Percentiles rank a stretch among this genome's conserved stretches.
Conservation (phyloP, 2,113 vertebrate species). For the Greenwoodochromis staneri region DNA sequence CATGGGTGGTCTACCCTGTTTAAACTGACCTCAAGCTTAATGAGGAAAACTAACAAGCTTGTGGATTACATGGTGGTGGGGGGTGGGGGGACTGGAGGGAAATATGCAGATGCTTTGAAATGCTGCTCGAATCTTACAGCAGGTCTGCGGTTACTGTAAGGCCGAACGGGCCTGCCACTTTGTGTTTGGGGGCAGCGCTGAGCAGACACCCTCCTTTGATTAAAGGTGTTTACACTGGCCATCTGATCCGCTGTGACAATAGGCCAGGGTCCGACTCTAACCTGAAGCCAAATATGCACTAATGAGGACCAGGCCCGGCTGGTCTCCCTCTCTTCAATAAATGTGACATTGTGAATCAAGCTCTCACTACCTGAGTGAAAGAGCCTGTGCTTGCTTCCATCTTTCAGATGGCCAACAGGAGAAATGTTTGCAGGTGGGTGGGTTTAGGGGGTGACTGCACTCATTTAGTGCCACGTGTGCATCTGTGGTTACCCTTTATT, state of each 20-base stretch:
- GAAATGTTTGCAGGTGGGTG: conserved; percentile 3
- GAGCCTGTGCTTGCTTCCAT: conserved; percentile 1
- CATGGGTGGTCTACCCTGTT: conserved; percentile 46
- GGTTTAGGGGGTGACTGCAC: background rate
- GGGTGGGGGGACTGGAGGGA: background rate
- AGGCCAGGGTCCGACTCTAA: conserved; percentile 28
- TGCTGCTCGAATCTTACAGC: conserved; percentile 5
- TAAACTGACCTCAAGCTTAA: conserved; percentile 43
- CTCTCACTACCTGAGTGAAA: conserved; percentile 39
- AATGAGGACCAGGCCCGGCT: conserved; percentile 63
- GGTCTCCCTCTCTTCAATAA: conserved; percentile 9
- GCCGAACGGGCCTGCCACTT: conserved; percentile 46
- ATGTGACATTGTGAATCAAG: conserved; percentile 61
- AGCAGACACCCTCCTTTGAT: conserved; percentile 60
- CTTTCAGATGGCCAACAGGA: background rate
- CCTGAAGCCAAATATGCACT: conserved; percentile 53
- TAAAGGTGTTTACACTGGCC: conserved; percentile 67
- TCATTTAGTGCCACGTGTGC: background rate
- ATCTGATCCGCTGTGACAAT: conserved; percentile 67
- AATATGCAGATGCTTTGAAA: background rate
- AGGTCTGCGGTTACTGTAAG: conserved; percentile 39
- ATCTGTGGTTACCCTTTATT: background rate
- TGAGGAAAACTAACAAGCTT: conserved; percentile 36
- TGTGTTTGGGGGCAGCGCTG: conserved; percentile 42
- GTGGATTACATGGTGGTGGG: background rate